Evolutionary conservation across 92 coral and sea anemone species (phyloP).

Genomic region (Heteractis magnifica): DNA sequence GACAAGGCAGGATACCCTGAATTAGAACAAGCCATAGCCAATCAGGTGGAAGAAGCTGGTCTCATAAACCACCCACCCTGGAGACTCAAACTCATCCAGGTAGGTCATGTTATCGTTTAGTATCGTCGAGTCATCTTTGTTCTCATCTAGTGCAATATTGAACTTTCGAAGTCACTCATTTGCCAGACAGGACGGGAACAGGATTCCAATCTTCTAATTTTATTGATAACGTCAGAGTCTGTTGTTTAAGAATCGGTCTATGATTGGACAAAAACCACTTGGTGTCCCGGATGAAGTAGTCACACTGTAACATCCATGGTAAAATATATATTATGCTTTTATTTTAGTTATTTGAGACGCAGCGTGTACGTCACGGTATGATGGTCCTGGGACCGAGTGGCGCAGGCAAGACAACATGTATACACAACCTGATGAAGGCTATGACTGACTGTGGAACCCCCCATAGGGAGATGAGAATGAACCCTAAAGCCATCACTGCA

Average conservation of each 20-base stretch:
- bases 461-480: slow-evolving; percentile 92
- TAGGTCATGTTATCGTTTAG: neutral
- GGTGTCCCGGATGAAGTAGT: too few relatives aligned
- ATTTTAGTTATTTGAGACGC: slow-evolving; percentile 74
- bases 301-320: neutral
- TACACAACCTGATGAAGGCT: slow-evolving; percentile 80
- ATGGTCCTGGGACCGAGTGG: slow-evolving; percentile 93
- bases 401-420: slow-evolving; percentile 85
- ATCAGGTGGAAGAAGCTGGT: slow-evolving; percentile 77
- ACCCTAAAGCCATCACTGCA: slow-evolving; percentile 90
- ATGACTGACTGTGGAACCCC: slow-evolving; percentile 95
- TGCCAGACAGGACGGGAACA: too few relatives aligned
- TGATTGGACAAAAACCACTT: too few relatives aligned
- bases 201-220: too few relatives aligned
- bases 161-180: too few relatives aligned
- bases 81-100: slow-evolving; percentile 88
- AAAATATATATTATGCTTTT: neutral
- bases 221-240: too few relatives aligned
- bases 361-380: slow-evolving; percentile 95
- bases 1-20: slow-evolving; percentile 96
- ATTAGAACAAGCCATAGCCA: slow-evolving; percentile 68
- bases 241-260: too few relatives aligned
- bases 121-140: neutral
- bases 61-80: slow-evolving; percentile 86
- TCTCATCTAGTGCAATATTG: too few relatives aligned